Conservation (phyloP, 2,797 vertebrate species). For the Pipistrellus kuhlii region DNA sequence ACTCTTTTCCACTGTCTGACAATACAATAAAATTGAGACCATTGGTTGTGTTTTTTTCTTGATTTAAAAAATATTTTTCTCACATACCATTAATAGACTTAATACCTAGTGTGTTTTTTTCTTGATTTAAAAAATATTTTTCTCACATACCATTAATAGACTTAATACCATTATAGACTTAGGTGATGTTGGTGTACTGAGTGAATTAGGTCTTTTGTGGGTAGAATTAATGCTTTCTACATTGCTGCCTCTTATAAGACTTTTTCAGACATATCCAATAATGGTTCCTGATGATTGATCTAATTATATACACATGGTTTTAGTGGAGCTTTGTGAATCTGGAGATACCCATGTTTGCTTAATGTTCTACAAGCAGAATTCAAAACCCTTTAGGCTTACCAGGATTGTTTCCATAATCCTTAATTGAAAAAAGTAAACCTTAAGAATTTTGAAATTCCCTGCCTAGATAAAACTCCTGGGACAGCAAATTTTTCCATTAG, state of each 20-base stretch:
- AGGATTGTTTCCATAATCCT: slow-evolving; percentile 85
- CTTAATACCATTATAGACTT: slow-evolving; percentile 32
- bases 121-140: slow-evolving; percentile 48
- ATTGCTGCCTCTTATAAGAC: slow-evolving; percentile 71
- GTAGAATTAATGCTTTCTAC: slow-evolving; percentile 60
- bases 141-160: neutral
- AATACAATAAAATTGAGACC: slow-evolving; percentile 34
- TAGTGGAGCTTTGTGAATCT: slow-evolving; percentile 86
- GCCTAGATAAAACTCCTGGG: slow-evolving; percentile 81
- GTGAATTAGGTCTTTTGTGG: slow-evolving; percentile 1
- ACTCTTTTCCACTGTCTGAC: neutral
- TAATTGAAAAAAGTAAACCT: slow-evolving; percentile 86
- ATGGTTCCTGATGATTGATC: slow-evolving; percentile 84
- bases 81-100: neutral
- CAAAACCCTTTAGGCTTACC: slow-evolving; percentile 85
- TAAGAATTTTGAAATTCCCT: slow-evolving; percentile 85
- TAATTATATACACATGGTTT: slow-evolving; percentile 85
- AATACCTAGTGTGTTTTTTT: neutral
- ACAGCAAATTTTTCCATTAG: slow-evolving; percentile 71
- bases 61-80: slow-evolving; percentile 45
- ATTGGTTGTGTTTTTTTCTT: neutral
- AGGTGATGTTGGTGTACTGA: neutral
- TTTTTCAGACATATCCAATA: slow-evolving; percentile 80
- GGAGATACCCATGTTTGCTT: slow-evolving; percentile 85
- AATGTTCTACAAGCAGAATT: slow-evolving; percentile 86